phyloP scores from a whole-genome alignment of 2,113 vertebrate genomes.

The Nansenia antarctica region DNA sequence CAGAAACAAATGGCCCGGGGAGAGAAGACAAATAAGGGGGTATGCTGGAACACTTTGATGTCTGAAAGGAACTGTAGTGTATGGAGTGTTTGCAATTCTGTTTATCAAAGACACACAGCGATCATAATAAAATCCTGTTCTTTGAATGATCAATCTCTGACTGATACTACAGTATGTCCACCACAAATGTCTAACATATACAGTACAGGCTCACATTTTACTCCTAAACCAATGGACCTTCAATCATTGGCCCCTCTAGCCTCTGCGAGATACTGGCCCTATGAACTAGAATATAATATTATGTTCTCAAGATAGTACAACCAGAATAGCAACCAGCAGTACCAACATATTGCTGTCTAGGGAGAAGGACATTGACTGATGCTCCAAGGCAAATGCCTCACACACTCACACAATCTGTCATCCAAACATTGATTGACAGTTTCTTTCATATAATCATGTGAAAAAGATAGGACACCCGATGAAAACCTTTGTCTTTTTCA shows the following conservation, averaged over 20 bases:
- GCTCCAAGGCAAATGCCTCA: neutral
- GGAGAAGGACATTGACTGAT: conserved; percentile 1
- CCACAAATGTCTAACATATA: neutral
- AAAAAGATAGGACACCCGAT: neutral
- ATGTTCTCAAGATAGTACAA: neutral
- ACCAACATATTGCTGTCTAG: conserved; percentile 1
- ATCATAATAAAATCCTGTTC: too few species aligned
- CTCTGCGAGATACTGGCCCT: too few species aligned
- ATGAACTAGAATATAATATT: neutral
- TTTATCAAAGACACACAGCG: neutral
- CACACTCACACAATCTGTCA: conserved; percentile 7
- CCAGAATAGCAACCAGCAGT: neutral
- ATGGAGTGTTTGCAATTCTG: neutral
- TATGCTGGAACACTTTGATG: neutral
- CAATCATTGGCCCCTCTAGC: too few species aligned
- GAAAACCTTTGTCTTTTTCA: too few species aligned
- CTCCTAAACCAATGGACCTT: too few species aligned
- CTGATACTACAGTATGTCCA: too few species aligned
- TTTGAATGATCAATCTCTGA: too few species aligned
- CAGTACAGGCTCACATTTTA: neutral
- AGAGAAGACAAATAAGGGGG: too few species aligned
- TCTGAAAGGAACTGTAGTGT: neutral
- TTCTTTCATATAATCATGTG: conserved; percentile 8
- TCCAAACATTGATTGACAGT: conserved; percentile 24
- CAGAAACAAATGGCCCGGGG: neutral